phyloP scores from a whole-genome alignment of 2,888 invertebrate genomes.

The Epirrhoe tristata region DNA sequence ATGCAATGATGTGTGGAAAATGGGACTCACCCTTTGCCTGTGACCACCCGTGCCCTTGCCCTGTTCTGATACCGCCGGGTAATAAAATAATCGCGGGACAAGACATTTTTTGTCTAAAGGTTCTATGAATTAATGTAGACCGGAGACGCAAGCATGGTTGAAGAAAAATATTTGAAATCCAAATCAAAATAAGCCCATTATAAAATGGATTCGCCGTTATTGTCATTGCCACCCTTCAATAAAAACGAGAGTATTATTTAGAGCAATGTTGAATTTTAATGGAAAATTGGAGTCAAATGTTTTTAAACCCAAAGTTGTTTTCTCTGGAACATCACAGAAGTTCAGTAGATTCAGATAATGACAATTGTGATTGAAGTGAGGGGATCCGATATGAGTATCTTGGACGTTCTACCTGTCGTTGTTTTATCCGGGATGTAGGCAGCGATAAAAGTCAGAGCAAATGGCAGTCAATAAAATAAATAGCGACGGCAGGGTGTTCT shows the following conservation, averaged over 20 bases:
- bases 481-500: conserved; percentile 84
- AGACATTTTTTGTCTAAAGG: conserved; percentile 16
- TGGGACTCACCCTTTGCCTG: conserved; percentile 77
- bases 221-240: conserved; percentile 33
- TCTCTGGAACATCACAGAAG: conserved; percentile 3
- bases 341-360: conserved; percentile 26
- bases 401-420: conserved; percentile 70
- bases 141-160: not conserved
- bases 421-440: conserved; percentile 81
- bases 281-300: conserved; percentile 42
- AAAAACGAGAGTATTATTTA: conserved; percentile 41
- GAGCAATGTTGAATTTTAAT: conserved; percentile 44
- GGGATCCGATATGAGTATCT: conserved; percentile 42
- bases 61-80: conserved; percentile 45
- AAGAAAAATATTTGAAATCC: conserved; percentile 6
- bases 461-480: conserved; percentile 86
- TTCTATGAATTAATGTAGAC: not conserved
- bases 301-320: conserved; percentile 26
- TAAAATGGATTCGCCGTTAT: conserved; percentile 24
- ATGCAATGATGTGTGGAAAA: conserved; percentile 86
- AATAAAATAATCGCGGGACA: conserved; percentile 50
- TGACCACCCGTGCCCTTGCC: conserved; percentile 53
- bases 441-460: conserved; percentile 84
- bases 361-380: conserved; percentile 34
- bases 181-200: conserved; percentile 24